Evolutionary conservation across 2,888 invertebrate genomes (phyloP).

Genomic region (Drosophila paucipuncta): DNA sequence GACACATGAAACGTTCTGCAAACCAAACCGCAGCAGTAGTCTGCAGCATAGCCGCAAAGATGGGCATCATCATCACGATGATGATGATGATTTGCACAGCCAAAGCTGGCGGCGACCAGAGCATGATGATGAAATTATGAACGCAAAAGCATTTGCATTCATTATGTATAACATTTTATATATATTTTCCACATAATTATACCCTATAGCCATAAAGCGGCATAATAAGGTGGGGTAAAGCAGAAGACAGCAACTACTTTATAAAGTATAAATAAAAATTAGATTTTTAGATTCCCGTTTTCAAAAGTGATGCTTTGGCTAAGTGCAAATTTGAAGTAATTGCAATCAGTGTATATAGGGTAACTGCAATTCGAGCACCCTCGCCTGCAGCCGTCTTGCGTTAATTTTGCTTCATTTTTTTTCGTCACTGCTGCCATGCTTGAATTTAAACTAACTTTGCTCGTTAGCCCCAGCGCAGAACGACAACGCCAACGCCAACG

Average conservation of each 20-base stretch:
- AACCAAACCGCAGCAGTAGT: slow-evolving; percentile 68
- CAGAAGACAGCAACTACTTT: not conserved
- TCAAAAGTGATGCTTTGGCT: not conserved
- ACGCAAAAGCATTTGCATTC: slow-evolving; percentile 81
- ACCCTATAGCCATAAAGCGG: slow-evolving; percentile 9
- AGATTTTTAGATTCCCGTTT: not conserved
- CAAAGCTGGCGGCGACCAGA: slow-evolving; percentile 20
- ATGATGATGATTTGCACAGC: slow-evolving; percentile 30
- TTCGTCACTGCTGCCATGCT: slow-evolving; percentile 42
- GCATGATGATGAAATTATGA: slow-evolving; percentile 77
- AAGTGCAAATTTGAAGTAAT: not conserved
- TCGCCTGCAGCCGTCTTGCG: not conserved
- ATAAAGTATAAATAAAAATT: not conserved
- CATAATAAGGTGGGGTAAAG: not conserved
- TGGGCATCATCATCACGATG: slow-evolving; percentile 28
- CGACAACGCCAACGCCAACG: slow-evolving; percentile 23
- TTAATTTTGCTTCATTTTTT: slow-evolving; percentile 11
- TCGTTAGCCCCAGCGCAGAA: slow-evolving; percentile 58
- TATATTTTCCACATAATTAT: slow-evolving; percentile 36
- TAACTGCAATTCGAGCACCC: slow-evolving; percentile 3
- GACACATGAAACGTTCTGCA: slow-evolving; percentile 79
- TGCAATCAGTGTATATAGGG: slow-evolving; percentile 5
- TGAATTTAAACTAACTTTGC: slow-evolving; percentile 82
- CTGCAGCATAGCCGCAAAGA: slow-evolving; percentile 58
- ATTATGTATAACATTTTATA: slow-evolving; percentile 71